Evolutionary conservation across 1,140 invertebrate genomes (phyloP), one percentile per base, ranked within the genome.

Genomic region (Drosophila asahinai): DNA sequence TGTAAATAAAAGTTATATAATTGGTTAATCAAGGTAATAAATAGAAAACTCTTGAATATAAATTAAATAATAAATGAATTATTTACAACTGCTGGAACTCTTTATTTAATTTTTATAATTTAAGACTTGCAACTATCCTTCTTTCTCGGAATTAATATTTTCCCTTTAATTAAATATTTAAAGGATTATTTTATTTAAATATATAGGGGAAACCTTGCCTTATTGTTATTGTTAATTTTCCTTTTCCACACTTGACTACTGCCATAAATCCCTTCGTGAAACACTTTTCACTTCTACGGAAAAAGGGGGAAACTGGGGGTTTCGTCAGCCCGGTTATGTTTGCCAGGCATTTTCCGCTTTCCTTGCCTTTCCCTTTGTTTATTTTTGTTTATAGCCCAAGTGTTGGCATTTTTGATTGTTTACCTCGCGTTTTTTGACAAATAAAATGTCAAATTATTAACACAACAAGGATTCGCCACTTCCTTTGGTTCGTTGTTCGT

Each of bases 401-500:
- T 78, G 81, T 86, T 86, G 42, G 64, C 78, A 8, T 67, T 78
- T 66, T 77, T 72, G 66, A 73, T 80, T 84, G 73, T 84, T 81
- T 67, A 60, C 49, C 45, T 49, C 72, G 63, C 80, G 57, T 36
- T 73, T 61, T 77, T 86, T 86, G 79, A 80, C 83, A 87, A 86
- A 86, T 86, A 86, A 86, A 87, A 87, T 86, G 80, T 83, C 83
- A 86, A 86, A 87, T 87, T 86, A 86, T 86, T 80, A 87, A 86
- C 83, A 86, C 71, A 87, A 87, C 77, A 61, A 66, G 60, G 22
- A 48, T 17, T 45, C 27, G 57, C 42, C 40, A 47, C 66, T 36
- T 51, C 47, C 45, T 40, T 2, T n/a, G 14, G 5, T 15, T 59
- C 38, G 14, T 8, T 12, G 27, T 14, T 59, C 38, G 14, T 8